Base-by-base conservation (phyloP, 2,888 invertebrate genomes). In the Nycteola revayana region DNA sequence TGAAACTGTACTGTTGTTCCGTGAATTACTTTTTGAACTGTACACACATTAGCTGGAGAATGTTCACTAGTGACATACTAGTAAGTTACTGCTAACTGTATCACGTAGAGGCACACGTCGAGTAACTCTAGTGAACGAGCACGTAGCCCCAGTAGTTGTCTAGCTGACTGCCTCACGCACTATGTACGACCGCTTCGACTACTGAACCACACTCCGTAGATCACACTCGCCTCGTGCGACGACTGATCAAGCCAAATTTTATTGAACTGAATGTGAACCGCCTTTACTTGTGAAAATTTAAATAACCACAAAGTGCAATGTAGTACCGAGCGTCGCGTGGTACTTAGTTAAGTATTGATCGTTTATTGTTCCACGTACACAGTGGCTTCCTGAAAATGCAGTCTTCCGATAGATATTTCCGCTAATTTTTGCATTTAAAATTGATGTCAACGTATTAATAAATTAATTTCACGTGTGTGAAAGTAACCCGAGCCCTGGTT, bases 401-500 rank as follows among this genome's bases (percentile, higher is more conserved):
- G 88, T 88, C 88, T 88, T 88, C 88, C 88, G 85, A 82, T 86
- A 86, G 84, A 71, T 86, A 70, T 85, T 83, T 83, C 83, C 76
- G 77, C 78, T 79, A 69, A 75, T 72, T 55, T 71, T 75, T 80
- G 85, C 84, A 84, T 86, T 87, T 82, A 82, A 78, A 77, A 72
- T 77, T 70, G 71, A 71, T 78, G 72, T 80, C 72, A 63, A 65
- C 62, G 51, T 73, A 59, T 64, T 58, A 32, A 50, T 51, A 50
- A 44, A 58, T 49, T 54, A 51, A 49, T 53, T 61, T 60, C 56
- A 46, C 35, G 36, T 46, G 29, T 42, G 31, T 39, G 24, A 52
- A 10, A 39, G 32, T 44, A 37, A 46, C 38, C 44, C 35, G 33
- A 40, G 30, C 34, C 36, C 42, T 44, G 49, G 50, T 56, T 46